A percentile compares a stretch with the other conserved stretches of the same genome.
Evolutionary conservation across 2,888 invertebrate genomes (phyloP).

Genomic region (Pharmacophagus antenor): DNA sequence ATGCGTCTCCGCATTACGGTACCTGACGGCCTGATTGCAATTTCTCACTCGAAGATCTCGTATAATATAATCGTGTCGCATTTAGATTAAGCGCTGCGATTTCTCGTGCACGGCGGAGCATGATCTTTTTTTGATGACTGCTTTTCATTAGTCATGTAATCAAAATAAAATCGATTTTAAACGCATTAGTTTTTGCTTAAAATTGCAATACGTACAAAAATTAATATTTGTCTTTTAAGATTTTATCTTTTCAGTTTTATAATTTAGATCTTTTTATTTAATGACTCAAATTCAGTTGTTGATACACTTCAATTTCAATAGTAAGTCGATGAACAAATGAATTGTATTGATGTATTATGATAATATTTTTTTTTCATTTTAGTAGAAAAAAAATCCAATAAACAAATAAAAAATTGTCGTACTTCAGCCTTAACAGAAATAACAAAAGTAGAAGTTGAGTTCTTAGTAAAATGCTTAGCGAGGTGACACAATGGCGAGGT

Average conservation of each 20-base stretch:
- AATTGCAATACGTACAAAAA: too few species aligned
- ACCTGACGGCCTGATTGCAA: conserved; percentile 16
- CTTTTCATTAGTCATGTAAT: neutral
- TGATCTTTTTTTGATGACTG: neutral
- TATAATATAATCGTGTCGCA: conserved; percentile 21
- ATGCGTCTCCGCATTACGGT: conserved; percentile 27
- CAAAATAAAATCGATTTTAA: too few species aligned
- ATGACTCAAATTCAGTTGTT: too few species aligned
- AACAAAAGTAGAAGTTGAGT: conserved; percentile 17
- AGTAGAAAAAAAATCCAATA: neutral
- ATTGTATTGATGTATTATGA: too few species aligned
- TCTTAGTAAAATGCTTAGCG: conserved; percentile 22
- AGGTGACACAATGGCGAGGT: conserved; percentile 27
- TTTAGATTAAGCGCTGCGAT: conserved; percentile 16
- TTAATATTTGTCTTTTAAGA: too few species aligned
- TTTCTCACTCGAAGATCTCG: conserved; percentile 19
- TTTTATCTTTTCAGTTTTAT: too few species aligned
- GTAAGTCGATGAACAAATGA: too few species aligned
- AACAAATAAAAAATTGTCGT: conserved; percentile 17
- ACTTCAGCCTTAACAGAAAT: neutral
- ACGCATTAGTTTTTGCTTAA: too few species aligned
- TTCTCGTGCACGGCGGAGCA: conserved; percentile 9
- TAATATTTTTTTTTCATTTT: too few species aligned
- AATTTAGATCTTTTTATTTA: too few species aligned
- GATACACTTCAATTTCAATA: too few species aligned